Conservation (phyloP, 2,113 vertebrate species). For the Gobius niger region DNA sequence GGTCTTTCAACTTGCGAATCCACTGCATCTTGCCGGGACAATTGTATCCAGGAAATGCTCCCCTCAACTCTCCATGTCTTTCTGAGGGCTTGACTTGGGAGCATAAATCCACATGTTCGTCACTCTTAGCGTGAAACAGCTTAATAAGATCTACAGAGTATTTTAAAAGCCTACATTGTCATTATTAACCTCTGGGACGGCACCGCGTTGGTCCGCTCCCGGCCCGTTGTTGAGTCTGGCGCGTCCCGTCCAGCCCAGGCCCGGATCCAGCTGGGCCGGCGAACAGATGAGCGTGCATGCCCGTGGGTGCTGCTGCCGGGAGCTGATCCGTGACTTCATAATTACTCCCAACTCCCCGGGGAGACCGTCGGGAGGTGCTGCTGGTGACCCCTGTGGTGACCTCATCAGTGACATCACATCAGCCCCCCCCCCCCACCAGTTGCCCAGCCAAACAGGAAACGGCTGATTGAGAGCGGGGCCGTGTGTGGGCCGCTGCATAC, state of each 20-base stretch:
- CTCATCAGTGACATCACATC: slow-evolving; percentile 75
- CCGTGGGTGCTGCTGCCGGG: slow-evolving; percentile 17
- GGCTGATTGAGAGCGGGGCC: slow-evolving; percentile 47
- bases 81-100: too few species aligned
- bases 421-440: slow-evolving; percentile 16
- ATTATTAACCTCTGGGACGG: background rate
- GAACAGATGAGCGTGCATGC: slow-evolving; percentile 29
- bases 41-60: too few species aligned
- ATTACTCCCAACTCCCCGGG: slow-evolving; percentile 39
- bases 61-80: too few species aligned
- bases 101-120: too few species aligned
- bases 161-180: too few species aligned
- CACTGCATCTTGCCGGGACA: too few species aligned
- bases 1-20: too few species aligned
- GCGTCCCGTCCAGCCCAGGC: slow-evolving; percentile 13
- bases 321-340: slow-evolving; percentile 66
- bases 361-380: slow-evolving; percentile 54
- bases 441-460: slow-evolving; percentile 61
- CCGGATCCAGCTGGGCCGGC: slow-evolving; percentile 52
- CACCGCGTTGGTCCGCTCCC: background rate
- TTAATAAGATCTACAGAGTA: too few species aligned
- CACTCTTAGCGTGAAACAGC: too few species aligned
- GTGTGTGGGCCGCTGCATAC: slow-evolving; percentile 41
- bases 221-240: background rate
- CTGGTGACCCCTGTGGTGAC: slow-evolving; percentile 69